These are phyloP conservation scores for Sminthurides bifidus DNA, from an alignment of 1,140 invertebrate species.

Conservation along the genomic window DNA sequence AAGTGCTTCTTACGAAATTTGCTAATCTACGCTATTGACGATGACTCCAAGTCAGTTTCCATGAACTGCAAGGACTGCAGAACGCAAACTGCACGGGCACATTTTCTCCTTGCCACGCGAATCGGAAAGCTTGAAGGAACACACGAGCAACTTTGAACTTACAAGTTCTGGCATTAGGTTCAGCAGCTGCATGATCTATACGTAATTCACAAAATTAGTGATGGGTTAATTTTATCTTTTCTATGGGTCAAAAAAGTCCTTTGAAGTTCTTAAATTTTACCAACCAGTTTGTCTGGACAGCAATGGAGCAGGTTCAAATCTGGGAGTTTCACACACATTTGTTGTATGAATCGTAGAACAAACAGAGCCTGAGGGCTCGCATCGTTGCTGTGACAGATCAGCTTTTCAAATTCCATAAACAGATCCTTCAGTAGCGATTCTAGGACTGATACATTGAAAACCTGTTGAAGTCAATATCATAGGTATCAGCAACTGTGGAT, in stretches of 20 bases:
- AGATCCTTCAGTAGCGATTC: slow-evolving; percentile 19
- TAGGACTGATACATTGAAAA: neutral
- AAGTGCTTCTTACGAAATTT: neutral
- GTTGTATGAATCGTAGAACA: slow-evolving; percentile 19
- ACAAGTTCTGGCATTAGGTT: slow-evolving; percentile 20
- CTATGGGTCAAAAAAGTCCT: neutral
- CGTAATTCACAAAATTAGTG: neutral
- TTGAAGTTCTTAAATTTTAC: neutral
- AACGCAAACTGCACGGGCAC: slow-evolving; percentile 20
- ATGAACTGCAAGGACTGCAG: slow-evolving; percentile 11
- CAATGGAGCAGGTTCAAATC: slow-evolving; percentile 14
- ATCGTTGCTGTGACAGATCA: slow-evolving; percentile 5
- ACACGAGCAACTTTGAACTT: slow-evolving; percentile 13
- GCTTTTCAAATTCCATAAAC: slow-evolving; percentile 19
- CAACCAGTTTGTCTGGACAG: slow-evolving; percentile 15
- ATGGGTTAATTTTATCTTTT: neutral
- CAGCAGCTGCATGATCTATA: slow-evolving; percentile 22
- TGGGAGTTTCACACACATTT: slow-evolving; percentile 22
- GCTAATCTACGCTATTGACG: neutral
- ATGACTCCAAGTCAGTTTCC: neutral
- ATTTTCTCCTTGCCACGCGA: slow-evolving; percentile 12
- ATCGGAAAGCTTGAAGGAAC: slow-evolving; percentile 15
- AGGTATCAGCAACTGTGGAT: neutral
- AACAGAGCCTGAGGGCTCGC: slow-evolving; percentile 14
- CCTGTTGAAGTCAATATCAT: neutral